Conservation (phyloP, 2,888 invertebrate genomes). For the Dioctria rufipes region DNA sequence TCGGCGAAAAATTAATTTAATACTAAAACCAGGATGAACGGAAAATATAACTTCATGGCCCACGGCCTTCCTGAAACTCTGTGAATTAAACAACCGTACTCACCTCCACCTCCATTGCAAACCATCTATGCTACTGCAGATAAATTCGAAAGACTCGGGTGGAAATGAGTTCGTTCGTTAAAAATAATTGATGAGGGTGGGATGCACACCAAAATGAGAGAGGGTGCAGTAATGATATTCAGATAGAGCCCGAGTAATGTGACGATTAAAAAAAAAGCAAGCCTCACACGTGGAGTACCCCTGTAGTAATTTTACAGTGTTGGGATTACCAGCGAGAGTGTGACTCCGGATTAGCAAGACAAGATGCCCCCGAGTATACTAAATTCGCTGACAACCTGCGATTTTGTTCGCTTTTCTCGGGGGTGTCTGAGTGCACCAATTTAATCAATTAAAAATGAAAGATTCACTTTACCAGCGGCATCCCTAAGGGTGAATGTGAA, state of each 20-base stretch:
- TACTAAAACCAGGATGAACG: too few species aligned
- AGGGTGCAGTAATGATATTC: background rate
- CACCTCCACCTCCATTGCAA: background rate
- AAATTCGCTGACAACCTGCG: background rate
- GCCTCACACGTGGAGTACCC: background rate
- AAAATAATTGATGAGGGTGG: conserved; percentile 14
- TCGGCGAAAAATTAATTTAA: too few species aligned
- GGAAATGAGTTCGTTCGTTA: conserved; percentile 12
- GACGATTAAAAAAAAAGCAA: background rate
- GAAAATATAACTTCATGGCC: too few species aligned
- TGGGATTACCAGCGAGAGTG: background rate
- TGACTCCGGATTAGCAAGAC: background rate
- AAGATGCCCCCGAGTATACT: background rate
- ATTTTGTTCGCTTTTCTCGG: background rate
- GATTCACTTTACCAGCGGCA: background rate
- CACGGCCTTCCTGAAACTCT: too few species aligned
- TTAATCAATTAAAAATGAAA: conserved; percentile 5
- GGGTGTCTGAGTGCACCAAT: conserved; percentile 18
- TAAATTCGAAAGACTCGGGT: background rate
- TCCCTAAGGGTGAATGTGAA: background rate
- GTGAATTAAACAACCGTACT: too few species aligned
- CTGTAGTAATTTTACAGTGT: background rate
- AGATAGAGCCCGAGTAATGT: background rate
- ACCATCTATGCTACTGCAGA: background rate
- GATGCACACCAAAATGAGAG: too few species aligned